Conservation (phyloP, 2,888 invertebrate genomes). For the Pogonocherus hispidulus region DNA sequence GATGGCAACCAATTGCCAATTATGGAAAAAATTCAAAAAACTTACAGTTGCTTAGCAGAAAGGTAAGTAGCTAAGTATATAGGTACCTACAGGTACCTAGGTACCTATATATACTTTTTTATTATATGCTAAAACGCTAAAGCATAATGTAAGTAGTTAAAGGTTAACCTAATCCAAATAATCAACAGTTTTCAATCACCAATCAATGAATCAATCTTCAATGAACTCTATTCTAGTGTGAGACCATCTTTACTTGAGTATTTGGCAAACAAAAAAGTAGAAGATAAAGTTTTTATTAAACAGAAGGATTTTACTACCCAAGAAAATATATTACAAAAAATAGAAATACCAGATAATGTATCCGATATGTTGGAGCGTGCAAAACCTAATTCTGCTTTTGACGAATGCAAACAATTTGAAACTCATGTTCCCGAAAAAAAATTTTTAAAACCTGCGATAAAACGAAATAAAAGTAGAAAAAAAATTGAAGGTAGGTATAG, state of each 20-base stretch:
- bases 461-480: conserved; percentile 34
- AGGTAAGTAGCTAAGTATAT: conserved; percentile 28
- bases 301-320: not conserved
- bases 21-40: conserved; percentile 57
- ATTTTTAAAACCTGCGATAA: conserved; percentile 32
- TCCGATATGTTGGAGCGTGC: not conserved
- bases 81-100: not conserved
- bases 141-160: too few species aligned
- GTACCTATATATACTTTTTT: too few species aligned
- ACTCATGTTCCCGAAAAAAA: conserved; percentile 9
- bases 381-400: not conserved
- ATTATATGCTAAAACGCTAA: too few species aligned
- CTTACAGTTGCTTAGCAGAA: conserved; percentile 54
- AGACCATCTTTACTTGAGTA: conserved; percentile 54
- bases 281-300: conserved; percentile 12
- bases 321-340: conserved; percentile 1
- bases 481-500: too few species aligned
- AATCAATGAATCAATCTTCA: too few species aligned
- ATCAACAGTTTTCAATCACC: too few species aligned
- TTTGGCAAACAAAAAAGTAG: conserved; percentile 35
- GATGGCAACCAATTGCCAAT: conserved; percentile 51
- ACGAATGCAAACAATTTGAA: not conserved
- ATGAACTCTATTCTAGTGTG: too few species aligned
- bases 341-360: not conserved
- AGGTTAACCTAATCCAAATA: too few species aligned